Conservation (phyloP, 2,113 vertebrate species). For the Grammomys surdaster region DNA sequence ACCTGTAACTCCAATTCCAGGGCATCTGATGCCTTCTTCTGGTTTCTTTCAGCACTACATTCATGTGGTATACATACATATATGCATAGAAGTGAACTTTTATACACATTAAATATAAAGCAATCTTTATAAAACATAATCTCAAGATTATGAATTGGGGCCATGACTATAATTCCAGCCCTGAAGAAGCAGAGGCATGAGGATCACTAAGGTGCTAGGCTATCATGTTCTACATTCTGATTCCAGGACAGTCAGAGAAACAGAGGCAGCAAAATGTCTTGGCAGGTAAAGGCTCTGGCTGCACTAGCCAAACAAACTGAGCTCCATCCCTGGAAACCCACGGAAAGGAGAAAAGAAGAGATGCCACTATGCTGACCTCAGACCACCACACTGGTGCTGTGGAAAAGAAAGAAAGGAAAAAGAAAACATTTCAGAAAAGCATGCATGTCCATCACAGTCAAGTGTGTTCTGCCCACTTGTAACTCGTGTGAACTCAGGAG, state of each 20-base stretch:
- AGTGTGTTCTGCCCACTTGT: background rate
- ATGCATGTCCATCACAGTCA: background rate
- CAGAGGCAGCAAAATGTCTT: background rate
- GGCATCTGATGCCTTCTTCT: background rate
- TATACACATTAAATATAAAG: background rate
- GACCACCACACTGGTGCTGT: background rate
- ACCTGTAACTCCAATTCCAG: background rate
- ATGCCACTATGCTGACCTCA: background rate
- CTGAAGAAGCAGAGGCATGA: background rate
- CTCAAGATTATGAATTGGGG: background rate
- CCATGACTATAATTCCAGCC: background rate
- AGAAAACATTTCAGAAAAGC: background rate
- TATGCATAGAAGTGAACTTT: background rate
- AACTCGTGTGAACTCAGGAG: background rate
- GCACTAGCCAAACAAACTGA: background rate
- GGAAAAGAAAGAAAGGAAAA: background rate
- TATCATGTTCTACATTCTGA: background rate
- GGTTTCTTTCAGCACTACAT: background rate
- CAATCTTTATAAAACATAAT: background rate
- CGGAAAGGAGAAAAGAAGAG: background rate
- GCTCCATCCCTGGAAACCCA: background rate
- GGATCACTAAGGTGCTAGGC: background rate
- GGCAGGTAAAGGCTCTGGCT: background rate
- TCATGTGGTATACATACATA: background rate
- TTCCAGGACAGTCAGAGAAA: background rate